A percentile compares a stretch with the other conserved stretches of the same genome.
Conservation (phyloP, 1,140 invertebrate species). For the Aphelenchoides avenae region DNA sequence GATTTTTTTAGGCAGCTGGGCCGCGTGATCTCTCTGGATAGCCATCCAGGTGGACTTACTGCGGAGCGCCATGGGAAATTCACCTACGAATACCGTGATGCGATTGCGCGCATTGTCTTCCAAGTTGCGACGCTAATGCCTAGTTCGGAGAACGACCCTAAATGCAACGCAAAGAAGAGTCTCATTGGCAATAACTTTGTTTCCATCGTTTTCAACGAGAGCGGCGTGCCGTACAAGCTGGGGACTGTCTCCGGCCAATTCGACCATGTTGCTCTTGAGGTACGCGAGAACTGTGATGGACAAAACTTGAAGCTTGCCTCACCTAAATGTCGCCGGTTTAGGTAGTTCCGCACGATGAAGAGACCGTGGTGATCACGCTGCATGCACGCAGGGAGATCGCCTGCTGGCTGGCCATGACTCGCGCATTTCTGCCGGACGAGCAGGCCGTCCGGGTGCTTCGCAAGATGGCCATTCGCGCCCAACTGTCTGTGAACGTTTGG, state of each 20-base stretch:
- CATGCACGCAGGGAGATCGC: slow-evolving; percentile 17
- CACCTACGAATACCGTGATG: slow-evolving; percentile 24
- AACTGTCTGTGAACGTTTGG: slow-evolving; percentile 9
- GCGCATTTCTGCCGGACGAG: slow-evolving; percentile 22
- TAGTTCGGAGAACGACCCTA: slow-evolving; percentile 13
- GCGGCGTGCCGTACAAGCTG: slow-evolving; percentile 16
- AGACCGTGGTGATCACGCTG: slow-evolving; percentile 2
- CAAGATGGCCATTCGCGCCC: slow-evolving; percentile 18
- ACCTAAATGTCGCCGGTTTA: not conserved
- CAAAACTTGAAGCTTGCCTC: not conserved
- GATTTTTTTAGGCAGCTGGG: slow-evolving; percentile 1
- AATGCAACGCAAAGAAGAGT: slow-evolving; percentile 12
- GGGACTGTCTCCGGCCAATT: not conserved
- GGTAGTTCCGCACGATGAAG: slow-evolving; percentile 19
- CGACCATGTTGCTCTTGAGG: slow-evolving; percentile 17
- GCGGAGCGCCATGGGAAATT: slow-evolving; percentile 11
- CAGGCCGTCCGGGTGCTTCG: slow-evolving; percentile 13
- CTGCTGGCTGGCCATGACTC: slow-evolving; percentile 20
- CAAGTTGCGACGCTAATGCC: slow-evolving; percentile 23
- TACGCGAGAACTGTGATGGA: slow-evolving; percentile 2
- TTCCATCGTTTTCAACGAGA: slow-evolving; percentile 20
- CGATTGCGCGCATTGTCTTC: slow-evolving; percentile 2
- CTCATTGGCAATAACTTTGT: slow-evolving; percentile 20
- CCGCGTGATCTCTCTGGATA: not conserved
- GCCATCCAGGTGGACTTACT: slow-evolving; percentile 1